Evolutionary conservation across 1,140 invertebrate species (phyloP), one percentile per base, ranked within the genome.

Genomic region (Drosophila chauvacae): DNA sequence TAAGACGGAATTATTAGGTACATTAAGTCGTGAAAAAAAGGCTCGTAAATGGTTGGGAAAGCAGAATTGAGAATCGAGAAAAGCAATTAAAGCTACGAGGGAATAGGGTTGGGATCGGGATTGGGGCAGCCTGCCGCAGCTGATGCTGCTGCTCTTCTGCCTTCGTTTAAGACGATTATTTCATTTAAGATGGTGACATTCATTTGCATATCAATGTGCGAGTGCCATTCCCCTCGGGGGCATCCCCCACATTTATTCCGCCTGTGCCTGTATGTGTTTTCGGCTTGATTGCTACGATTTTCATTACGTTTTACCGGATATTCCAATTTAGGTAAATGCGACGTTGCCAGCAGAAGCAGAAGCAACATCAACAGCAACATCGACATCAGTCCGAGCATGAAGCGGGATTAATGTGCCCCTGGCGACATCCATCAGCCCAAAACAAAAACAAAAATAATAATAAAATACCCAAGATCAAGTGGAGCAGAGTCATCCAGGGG

Each of bases 241-340:
- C 66, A 26, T 60, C 26, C 51, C 62, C 68, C 53, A 55, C 35
- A 16, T 37, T 55, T 55, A 55, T 55, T 55, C 44, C 63, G 50
- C 44, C 53, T 69, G 57, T 57, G 18, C 65, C 42, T 65, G 64
- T 72, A 45, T 77, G 39, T 81, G 56, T 83, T 80, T 80, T 73
- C 57, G 78, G 81, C 83, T 90, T 90, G 86, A 90, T 90, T 90
- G 85, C 85, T 90, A 90, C 85, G 85, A 90, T 90, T 90, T 90
- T 90, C 85, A 90, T 90, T 90, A 90, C 87, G 81, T 81, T 81
- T 91, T 91, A 91, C 91, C 91, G 91, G 91, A 92, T 86, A 92
- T 92, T 92, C 91, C 91, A 92, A 92, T 92, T 92, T 92, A 92
- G 91, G 91, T 91, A 92, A 92, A 92, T 92, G 84, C 91, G 91